Evolutionary conservation across 2,888 invertebrate species (phyloP), one percentile per base, ranked within the genome.

Genomic region (Cartodere bifasciata): DNA sequence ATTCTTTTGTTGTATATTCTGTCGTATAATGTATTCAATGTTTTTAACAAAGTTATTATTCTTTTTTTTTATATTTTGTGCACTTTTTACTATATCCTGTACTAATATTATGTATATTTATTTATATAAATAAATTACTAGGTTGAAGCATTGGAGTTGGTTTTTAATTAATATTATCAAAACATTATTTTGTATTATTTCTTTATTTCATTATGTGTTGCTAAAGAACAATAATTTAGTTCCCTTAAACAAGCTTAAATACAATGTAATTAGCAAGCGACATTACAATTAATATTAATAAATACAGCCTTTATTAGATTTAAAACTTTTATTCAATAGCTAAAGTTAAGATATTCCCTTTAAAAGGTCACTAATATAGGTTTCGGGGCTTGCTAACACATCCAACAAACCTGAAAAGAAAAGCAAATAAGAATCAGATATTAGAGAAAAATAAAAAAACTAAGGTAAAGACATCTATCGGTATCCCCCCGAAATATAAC

Each of bases 351-450:
- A 48, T 40, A 65, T 48, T 46, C 56, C 54, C 46, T 61, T 64
- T 45, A 75, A 50, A 43, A 69, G 50, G 43, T 70, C 68, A 37
- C 52, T 58, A 49, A 74, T 59, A 53, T 67, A 72, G 38, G 60
- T 62, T 43, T 75, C 75, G 23, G 81, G 75, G 41, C 72, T 71
- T 14, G 72, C 63, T 39, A 82, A 68, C 40, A 76, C 76, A 39
- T 66, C 72, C 41, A 81, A 64, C 41, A 81, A 61, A 56, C 68
- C 74, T 74, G 52, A 16, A 64, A 64, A 37, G 44, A 39, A 36
- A 46, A 41, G 34, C 20, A 35, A 17, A 33, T n/a, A n/a, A n/a
- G n/a, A n/a, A n/a, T n/a, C n/a, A n/a, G n/a, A n/a, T n/a, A n/a
- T n/a, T n/a, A n/a, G n/a, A n/a, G n/a, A n/a, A n/a, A n/a, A n/a